Percentiles rank a stretch among this genome's conserved stretches.
Conservation (phyloP, 2,888 invertebrate genomes). For the Gymnosoma rotundatum region DNA sequence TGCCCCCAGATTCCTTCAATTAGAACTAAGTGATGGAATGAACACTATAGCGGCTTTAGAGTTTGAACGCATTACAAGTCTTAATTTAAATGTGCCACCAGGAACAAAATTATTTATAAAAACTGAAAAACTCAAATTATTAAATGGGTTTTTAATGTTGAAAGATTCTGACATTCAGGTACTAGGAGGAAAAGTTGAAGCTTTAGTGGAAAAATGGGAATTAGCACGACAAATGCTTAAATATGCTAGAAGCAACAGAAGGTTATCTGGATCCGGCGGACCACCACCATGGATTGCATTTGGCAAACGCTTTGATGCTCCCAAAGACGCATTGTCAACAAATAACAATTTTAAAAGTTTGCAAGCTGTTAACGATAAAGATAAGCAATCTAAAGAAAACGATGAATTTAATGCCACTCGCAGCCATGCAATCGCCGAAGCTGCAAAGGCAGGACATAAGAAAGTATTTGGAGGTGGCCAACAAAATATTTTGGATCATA, state of each 20-base stretch:
- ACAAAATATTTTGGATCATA: conserved; percentile 87
- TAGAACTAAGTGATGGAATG: conserved; percentile 93
- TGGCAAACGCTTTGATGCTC: conserved; percentile 87
- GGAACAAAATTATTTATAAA: conserved; percentile 90
- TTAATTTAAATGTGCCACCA: conserved; percentile 93
- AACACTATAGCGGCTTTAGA: conserved; percentile 90
- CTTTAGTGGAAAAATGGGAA: conserved; percentile 95
- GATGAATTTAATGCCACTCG: conserved; percentile 94
- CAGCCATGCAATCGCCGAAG: conserved; percentile 94
- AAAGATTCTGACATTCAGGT: conserved; percentile 86
- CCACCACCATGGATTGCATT: conserved; percentile 97
- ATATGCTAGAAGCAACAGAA: conserved; percentile 83
- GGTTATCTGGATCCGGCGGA: conserved; percentile 84
- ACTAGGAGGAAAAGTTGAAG: conserved; percentile 92
- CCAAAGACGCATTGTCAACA: conserved; percentile 79
- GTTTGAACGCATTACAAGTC: conserved; percentile 86
- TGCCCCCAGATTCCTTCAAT: conserved; percentile 92
- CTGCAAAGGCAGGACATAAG: conserved; percentile 86
- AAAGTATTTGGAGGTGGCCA: conserved; percentile 87
- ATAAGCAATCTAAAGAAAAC: conserved; percentile 85
- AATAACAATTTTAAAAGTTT: conserved; percentile 89
- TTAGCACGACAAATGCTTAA: conserved; percentile 86
- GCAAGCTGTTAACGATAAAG: conserved; percentile 81
- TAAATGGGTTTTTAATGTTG: conserved; percentile 89
- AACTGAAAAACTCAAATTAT: conserved; percentile 84